phyloP scores from a whole-genome alignment of 2,888 invertebrate genomes.

The Nymphalis urticae region DNA sequence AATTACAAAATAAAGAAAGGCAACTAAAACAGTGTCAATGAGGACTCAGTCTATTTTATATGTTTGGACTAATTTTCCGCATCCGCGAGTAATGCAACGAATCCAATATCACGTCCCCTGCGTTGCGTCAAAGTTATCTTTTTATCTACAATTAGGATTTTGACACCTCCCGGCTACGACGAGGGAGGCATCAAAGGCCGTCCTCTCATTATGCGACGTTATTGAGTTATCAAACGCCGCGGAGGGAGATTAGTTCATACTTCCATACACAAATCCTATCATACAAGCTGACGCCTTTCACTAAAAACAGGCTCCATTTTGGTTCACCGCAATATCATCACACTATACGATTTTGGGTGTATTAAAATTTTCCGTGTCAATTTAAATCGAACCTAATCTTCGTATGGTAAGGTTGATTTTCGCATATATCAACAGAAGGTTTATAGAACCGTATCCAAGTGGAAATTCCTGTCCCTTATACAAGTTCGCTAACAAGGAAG shows the following conservation, averaged over 20 bases:
- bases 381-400: conserved; percentile 42
- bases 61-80: conserved; percentile 20
- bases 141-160: conserved; percentile 82
- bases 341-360: conserved; percentile 43
- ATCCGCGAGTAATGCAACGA: conserved; percentile 31
- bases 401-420: conserved; percentile 37
- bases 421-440: background rate
- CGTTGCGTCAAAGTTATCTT: conserved; percentile 73
- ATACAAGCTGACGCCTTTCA: conserved; percentile 81
- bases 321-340: conserved; percentile 71
- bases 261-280: conserved; percentile 81
- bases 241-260: conserved; percentile 80
- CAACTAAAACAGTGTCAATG: background rate
- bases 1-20: too few species aligned
- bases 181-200: conserved; percentile 68
- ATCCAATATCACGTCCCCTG: conserved; percentile 41
- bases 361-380: conserved; percentile 21
- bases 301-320: conserved; percentile 76
- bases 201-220: conserved; percentile 74
- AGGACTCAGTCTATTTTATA: background rate
- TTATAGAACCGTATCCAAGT: conserved; percentile 51
- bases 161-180: conserved; percentile 64
- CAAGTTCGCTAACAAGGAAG: conserved; percentile 71
- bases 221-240: conserved; percentile 79
- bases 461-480: conserved; percentile 55